Base-by-base conservation (phyloP, 1,140 invertebrate species). In the Dinoponera quadriceps region DNA sequence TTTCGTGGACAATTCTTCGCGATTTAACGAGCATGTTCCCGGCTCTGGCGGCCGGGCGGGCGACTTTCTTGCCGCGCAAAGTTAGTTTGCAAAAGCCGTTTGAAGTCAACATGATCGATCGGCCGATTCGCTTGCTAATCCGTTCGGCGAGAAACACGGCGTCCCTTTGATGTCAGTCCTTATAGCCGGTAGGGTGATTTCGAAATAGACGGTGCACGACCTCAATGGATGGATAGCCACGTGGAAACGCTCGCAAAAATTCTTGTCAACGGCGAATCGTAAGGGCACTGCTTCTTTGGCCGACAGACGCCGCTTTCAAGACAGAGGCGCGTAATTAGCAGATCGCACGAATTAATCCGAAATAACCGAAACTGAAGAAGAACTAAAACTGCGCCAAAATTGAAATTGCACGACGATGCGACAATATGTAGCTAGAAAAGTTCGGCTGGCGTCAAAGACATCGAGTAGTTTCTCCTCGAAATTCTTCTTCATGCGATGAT, bases 1-100 rank as follows among this genome's bases (percentile, higher is more conserved):
- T 57, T 69, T 20, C 33, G 3, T 13, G 22, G 51, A 48, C 51
- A 44, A 80, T 80, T 29, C 33, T 69, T 69, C 25, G 65, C n/a
- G 14, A 71, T 80, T 69, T 80, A 80, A 80, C 75, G 13, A 69
- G 33, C 20, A 51, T 9, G 27, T 5, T 71, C n/a, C n/a, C 33
- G 18, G 54, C 33, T 71, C 57, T 29, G n/a, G 29, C 38, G 3
- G 38, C 2, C 29, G 66, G 3, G 38, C 2, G 2, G 66, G 14
- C 27, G 22, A 55, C 38, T 77, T 77, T 71, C 75, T 78, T 57
- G 75, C 1, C 33, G n/a, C 18, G n/a, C 13, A 55, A 27, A 54
- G 38, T 48, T 51, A 65, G 44, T 29, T 51, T 25, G 49, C 48
- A 11, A 55, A 27, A 44, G 18, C 18, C 20, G 54, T 71, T 59